phyloP scores from a whole-genome alignment of 2,888 invertebrate genomes.

The Trisateles emortualis region DNA sequence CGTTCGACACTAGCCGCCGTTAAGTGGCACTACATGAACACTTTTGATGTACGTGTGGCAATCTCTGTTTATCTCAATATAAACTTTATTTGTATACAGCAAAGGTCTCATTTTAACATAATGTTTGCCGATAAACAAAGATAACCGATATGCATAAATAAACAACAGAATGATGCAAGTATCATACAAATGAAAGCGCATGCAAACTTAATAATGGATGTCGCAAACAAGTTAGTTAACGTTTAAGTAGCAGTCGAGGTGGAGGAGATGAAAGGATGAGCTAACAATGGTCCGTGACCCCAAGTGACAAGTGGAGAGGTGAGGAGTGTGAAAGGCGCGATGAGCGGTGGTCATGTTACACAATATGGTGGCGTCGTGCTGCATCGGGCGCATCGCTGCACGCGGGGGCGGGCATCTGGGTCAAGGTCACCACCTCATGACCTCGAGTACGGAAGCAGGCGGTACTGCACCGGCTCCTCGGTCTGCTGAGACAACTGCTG shows the following conservation, averaged over 20 bases:
- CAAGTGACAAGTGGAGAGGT: conserved; percentile 19
- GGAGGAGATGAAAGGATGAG: conserved; percentile 19
- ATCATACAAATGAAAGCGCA: conserved; percentile 4
- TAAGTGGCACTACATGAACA: conserved; percentile 14
- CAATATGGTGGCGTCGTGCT: conserved; percentile 23
- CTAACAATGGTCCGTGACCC: conserved; percentile 17
- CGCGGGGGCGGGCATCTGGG: conserved; percentile 65
- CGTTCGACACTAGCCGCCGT: neutral
- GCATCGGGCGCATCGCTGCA: conserved; percentile 56
- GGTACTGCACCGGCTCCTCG: conserved; percentile 59
- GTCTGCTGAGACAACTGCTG: conserved; percentile 39
- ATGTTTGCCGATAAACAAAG: neutral
- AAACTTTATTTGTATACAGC: too few relatives aligned
- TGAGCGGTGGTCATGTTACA: conserved; percentile 38
- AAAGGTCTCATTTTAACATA: neutral
- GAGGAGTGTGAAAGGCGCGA: conserved; percentile 10
- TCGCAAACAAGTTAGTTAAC: conserved; percentile 6
- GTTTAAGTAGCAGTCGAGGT: conserved; percentile 12
- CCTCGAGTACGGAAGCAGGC: conserved; percentile 53
- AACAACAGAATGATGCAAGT: conserved; percentile 4
- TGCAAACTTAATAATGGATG: neutral
- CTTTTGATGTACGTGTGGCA: neutral
- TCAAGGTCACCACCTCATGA: conserved; percentile 75
- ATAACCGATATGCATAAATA: neutral
- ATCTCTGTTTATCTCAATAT: neutral